Evolutionary conservation across 35 echinoderm and acorn worm genomes (phyloP), one percentile per base, ranked within the genome.

Genomic region (Anneissia japonica): DNA sequence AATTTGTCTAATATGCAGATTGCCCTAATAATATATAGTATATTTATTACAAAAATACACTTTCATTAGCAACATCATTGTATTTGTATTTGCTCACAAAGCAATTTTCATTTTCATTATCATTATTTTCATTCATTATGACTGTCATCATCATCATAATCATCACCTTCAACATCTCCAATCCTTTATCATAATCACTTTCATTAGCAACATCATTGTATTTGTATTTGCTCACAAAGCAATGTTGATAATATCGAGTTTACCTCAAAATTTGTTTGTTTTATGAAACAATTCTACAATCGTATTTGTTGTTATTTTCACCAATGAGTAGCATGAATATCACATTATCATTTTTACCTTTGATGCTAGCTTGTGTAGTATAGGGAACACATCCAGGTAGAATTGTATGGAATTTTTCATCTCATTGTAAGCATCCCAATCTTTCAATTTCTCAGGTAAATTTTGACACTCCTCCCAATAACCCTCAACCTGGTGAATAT

Each of bases 351-450:
- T 40, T 36, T 31, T 87, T 81, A 97, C 94, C 94, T 97, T 97
- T 45, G 96, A 99, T n/a, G 96, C 96, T 37, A 99, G 84, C 51
- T 94, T 99, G 83, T 99, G 96, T n/a, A 99, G 87, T 17, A 99
- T 93, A 21, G 96, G 96, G 64, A 99, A 99, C 78, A 99, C 92
- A 76, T 99, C 96, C 35, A 99, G 86, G 43, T 99, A 99, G 84
- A 93, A 93, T 34, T 99, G 91, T 56, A 99, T 99, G 85, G 92
- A 91, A 45, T 91, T 94, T 87, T 99, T 99, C 96, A 99, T 99
- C 45, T 99, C 92, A 83, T 99, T 99, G 86, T 92, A 99, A 31
- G 96, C 96, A 90, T 99, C 96, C 96, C 96, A 99, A 75, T 99
- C 96, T 72, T 99, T 99, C 12, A 99, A 73, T 56, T 99, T 99